Evolutionary conservation across 2,113 vertebrate genomes (phyloP).

Genomic region (Caloenas nicobarica): DNA sequence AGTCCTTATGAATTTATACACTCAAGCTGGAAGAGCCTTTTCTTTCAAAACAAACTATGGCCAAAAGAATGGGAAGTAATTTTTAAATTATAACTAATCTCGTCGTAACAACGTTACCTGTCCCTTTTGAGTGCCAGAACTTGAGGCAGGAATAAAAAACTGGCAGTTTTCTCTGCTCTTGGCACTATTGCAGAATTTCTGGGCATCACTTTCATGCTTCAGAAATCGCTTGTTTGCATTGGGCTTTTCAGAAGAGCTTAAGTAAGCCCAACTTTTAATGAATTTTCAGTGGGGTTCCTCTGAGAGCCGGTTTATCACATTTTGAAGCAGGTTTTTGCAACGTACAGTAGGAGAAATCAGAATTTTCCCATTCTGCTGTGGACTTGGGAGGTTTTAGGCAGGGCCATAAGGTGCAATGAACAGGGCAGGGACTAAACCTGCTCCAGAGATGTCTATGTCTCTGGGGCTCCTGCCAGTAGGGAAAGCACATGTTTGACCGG

Average conservation of each 20-base stretch:
- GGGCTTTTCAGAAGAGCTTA: not conserved
- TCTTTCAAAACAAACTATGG: not conserved
- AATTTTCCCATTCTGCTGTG: accelerated
- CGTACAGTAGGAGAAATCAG: not conserved
- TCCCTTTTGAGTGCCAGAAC: not conserved
- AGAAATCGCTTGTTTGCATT: not conserved
- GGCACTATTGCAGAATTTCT: not conserved
- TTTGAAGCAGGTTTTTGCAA: not conserved
- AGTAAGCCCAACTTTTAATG: not conserved
- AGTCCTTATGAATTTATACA: not conserved
- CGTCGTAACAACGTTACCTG: not conserved
- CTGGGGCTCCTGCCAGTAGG: not conserved
- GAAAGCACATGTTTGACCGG: not conserved
- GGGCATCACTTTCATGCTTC: not conserved
- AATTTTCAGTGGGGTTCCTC: not conserved
- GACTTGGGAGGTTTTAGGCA: not conserved
- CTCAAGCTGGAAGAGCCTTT: not conserved
- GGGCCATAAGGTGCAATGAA: not conserved
- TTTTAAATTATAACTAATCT: not conserved
- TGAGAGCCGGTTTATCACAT: not conserved
- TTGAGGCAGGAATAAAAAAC: not conserved
- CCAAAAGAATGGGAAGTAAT: not conserved
- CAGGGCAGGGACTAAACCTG: not conserved
- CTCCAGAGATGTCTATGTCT: not conserved
- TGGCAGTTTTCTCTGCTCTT: not conserved